Evolutionary conservation across 2,888 invertebrate genomes (phyloP).

Genomic region (Eristalis arbustorum): DNA sequence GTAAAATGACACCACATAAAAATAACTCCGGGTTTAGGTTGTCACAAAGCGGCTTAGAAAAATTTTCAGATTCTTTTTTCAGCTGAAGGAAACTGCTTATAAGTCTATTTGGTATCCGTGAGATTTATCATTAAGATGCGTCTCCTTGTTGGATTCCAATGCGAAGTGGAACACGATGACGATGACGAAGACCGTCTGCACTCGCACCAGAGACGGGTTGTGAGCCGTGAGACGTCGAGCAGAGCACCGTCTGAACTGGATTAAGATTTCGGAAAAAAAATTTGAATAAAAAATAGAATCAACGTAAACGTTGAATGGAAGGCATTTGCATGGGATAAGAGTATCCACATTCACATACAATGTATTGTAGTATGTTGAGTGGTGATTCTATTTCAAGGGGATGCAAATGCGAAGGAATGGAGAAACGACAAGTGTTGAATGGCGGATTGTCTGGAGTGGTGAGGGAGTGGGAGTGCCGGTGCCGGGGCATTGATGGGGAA

Average conservation of each 20-base stretch:
- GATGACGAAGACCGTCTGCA: too few species aligned
- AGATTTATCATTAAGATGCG: constrained; percentile 36
- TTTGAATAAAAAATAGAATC: constrained; percentile 60
- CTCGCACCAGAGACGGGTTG: not conserved
- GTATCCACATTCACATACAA: not conserved
- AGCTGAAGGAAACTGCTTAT: constrained; percentile 19
- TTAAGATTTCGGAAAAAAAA: constrained; percentile 51
- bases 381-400: not conserved
- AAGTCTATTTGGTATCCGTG: constrained; percentile 44
- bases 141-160: not conserved
- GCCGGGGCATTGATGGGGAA: not conserved
- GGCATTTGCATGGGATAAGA: constrained; percentile 9
- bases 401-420: not conserved
- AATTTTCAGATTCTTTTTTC: constrained; percentile 46
- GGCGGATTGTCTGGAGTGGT: not conserved
- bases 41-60: constrained; percentile 69
- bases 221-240: not conserved
- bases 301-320: constrained; percentile 18
- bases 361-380: not conserved
- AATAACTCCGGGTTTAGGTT: constrained; percentile 58
- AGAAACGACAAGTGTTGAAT: too few species aligned
- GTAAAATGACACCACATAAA: constrained; percentile 64
- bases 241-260: constrained; percentile 32
- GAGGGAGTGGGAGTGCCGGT: too few species aligned
- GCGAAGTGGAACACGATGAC: constrained; percentile 3